Evolutionary conservation across 2,888 invertebrate genomes (phyloP).

Genomic region (Bellardia bayeri): DNA sequence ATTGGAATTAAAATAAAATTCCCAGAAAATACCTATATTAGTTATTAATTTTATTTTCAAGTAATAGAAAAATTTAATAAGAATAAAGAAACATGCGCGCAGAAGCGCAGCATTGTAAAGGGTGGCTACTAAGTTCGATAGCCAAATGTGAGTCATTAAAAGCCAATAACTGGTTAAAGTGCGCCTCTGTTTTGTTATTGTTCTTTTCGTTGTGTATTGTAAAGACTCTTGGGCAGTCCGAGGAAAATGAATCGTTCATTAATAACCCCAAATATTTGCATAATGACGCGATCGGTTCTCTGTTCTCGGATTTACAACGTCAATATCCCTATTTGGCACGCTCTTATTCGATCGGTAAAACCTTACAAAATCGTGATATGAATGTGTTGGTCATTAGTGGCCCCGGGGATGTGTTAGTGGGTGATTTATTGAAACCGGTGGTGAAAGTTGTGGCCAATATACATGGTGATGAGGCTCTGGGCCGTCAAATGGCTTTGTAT

Average conservation of each 20-base stretch:
- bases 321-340: constrained; percentile 89
- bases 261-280: constrained; percentile 86
- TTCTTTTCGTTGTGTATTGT: constrained; percentile 11
- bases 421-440: constrained; percentile 89
- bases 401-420: constrained; percentile 58
- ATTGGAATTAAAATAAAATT: constrained; percentile 7
- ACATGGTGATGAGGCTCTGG: constrained; percentile 97
- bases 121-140: not conserved
- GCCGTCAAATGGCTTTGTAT: constrained; percentile 92
- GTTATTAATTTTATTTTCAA: constrained; percentile 2
- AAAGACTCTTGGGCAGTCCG: constrained; percentile 15
- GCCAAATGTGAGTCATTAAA: constrained; percentile 54
- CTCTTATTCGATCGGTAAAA: constrained; percentile 92
- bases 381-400: constrained; percentile 87
- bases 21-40: not conserved
- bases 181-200: constrained; percentile 14
- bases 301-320: constrained; percentile 87
- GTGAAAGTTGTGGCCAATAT: constrained; percentile 97
- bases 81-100: constrained; percentile 59
- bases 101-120: constrained; percentile 49
- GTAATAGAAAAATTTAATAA: constrained; percentile 28
- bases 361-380: constrained; percentile 91
- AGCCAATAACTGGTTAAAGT: not conserved
- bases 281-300: constrained; percentile 88
- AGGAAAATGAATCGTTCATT: constrained; percentile 78